A percentile compares a stretch with the other conserved stretches of the same genome.
Conservation (phyloP, 2,888 invertebrate genomes). For the Rhyacophila evoluta region DNA sequence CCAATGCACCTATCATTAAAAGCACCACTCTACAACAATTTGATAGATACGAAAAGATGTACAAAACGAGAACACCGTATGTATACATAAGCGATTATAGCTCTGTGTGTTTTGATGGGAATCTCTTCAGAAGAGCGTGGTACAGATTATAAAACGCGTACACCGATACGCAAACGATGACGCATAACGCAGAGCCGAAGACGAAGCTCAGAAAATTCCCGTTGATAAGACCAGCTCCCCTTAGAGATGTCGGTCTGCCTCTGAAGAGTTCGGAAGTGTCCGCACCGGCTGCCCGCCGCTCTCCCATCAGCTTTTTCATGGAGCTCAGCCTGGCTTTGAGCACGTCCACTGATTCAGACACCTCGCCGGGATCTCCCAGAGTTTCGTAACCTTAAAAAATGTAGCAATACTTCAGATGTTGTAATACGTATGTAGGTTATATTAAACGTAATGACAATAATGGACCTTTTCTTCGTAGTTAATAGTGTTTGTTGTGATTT, state of each 20-base stretch:
- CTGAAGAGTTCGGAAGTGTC: constrained; percentile 66
- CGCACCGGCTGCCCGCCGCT: constrained; percentile 70
- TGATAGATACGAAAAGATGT: too few relatives aligned
- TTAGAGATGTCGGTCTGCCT: constrained; percentile 66
- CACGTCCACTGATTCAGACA: constrained; percentile 83
- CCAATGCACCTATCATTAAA: too few relatives aligned
- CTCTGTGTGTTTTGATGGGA: constrained; percentile 84
- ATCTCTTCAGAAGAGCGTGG: constrained; percentile 84
- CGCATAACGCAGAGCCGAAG: constrained; percentile 81
- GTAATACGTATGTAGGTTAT: too few relatives aligned
- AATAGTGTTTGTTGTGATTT: too few relatives aligned
- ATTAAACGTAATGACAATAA: too few relatives aligned
- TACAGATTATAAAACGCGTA: constrained; percentile 90
- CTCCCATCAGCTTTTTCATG: constrained; percentile 87
- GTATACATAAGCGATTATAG: constrained; percentile 65
- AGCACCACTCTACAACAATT: too few relatives aligned
- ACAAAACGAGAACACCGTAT: background rate
- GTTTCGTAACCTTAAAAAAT: constrained; percentile 48
- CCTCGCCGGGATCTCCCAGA: constrained; percentile 57
- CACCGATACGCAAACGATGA: constrained; percentile 84
- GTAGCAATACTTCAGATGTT: too few relatives aligned
- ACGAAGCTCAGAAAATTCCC: constrained; percentile 86
- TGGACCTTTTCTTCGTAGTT: too few relatives aligned
- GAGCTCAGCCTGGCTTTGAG: constrained; percentile 80
- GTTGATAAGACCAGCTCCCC: constrained; percentile 78